These are phyloP conservation scores for Rhodinocichla rosea DNA, from an alignment of 2,113 vertebrate species.

Conservation along the genomic window DNA sequence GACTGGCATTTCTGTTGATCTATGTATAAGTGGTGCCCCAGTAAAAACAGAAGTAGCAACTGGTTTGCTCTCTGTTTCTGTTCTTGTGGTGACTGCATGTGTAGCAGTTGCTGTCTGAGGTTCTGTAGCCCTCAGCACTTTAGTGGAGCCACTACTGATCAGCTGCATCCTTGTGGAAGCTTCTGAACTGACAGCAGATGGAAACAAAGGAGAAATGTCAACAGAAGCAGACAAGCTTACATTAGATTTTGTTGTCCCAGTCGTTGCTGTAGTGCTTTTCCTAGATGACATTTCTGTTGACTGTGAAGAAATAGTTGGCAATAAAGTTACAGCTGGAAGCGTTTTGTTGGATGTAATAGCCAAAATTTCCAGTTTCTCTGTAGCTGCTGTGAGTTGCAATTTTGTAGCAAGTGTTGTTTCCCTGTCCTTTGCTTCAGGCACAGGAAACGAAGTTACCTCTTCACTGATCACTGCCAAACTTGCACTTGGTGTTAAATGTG, in stretches of 20 bases:
- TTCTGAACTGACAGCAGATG: not conserved
- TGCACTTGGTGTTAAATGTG: not conserved
- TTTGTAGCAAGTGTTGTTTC: not conserved
- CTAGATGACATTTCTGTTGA: not conserved
- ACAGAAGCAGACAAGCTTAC: conserved; percentile 13
- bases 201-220: not conserved
- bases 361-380: not conserved
- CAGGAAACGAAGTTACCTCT: not conserved
- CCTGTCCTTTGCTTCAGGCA: not conserved
- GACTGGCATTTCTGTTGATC: conserved; percentile 15
- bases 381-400: not conserved
- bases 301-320: not conserved
- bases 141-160: not conserved
- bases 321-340: not conserved
- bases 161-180: not conserved
- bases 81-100: not conserved
- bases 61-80: not conserved
- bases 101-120: not conserved
- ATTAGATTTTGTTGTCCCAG: not conserved
- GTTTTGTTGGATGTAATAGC: not conserved
- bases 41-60: not conserved
- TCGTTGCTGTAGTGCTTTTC: not conserved
- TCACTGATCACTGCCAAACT: not conserved
- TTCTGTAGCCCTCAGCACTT: not conserved
- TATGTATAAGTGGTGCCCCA: not conserved